Evolutionary conservation across 1,140 invertebrate genomes (phyloP).

Genomic region (Prorops nasuta): DNA sequence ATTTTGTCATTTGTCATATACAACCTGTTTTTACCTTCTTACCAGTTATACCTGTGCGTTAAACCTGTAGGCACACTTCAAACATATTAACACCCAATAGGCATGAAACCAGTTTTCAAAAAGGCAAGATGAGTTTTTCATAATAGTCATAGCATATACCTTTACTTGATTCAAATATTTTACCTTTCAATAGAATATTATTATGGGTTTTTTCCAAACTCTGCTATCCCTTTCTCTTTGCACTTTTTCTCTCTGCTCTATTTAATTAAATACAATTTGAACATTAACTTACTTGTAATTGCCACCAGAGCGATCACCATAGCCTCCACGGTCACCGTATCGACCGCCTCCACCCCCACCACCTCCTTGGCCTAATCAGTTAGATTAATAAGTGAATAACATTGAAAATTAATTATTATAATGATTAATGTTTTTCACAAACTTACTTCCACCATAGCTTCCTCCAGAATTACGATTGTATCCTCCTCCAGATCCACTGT

Average conservation of each 20-base stretch:
- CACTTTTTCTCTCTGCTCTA: conserved; percentile 21
- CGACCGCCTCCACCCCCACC: conserved; percentile 44
- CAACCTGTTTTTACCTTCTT: conserved; percentile 52
- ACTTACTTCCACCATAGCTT: conserved; percentile 43
- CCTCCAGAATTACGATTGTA: conserved; percentile 13
- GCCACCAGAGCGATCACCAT: conserved; percentile 49
- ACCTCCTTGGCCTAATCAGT: conserved; percentile 32
- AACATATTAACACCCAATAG: conserved; percentile 53
- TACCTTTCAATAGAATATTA: conserved; percentile 17
- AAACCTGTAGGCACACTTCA: conserved; percentile 59
- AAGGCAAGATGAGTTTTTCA: conserved; percentile 35
- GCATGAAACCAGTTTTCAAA: conserved; percentile 44
- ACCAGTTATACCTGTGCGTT: conserved; percentile 55
- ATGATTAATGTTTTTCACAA: no score
- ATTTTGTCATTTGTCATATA: conserved; percentile 55
- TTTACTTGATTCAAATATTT: conserved; percentile 24
- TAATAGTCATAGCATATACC: conserved; percentile 30
- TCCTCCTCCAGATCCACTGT: conserved; percentile 10
- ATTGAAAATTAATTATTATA: not conserved
- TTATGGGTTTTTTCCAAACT: conserved; percentile 7
- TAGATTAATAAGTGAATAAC: no score
- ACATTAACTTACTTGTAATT: conserved; percentile 51
- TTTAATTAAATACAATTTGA: conserved; percentile 12
- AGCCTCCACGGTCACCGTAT: conserved; percentile 59
- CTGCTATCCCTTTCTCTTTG: conserved; percentile 11